phyloP scores from a whole-genome alignment of 1,140 invertebrate species.

The Penaeus vannamei region DNA sequence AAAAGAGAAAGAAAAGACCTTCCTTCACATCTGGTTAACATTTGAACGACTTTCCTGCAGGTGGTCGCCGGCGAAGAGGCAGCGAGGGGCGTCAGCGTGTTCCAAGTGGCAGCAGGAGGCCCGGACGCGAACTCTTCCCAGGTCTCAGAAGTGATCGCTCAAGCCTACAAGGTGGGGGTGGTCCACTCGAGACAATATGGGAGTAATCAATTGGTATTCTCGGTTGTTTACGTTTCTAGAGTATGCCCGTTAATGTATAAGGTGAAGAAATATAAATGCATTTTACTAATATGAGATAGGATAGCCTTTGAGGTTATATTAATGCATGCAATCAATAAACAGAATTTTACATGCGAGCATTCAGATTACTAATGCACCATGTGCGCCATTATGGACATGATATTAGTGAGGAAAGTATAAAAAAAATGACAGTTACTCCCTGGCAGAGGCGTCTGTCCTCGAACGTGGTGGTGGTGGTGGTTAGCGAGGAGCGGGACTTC shows the following conservation, averaged over 20 bases:
- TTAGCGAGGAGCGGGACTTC: slow-evolving; percentile 29
- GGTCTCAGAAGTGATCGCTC: not conserved
- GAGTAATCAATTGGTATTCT: not conserved
- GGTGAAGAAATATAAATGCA: too few species aligned
- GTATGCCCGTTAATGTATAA: too few species aligned
- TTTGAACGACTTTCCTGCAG: not conserved
- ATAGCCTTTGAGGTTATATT: too few species aligned
- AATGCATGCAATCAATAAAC: too few species aligned
- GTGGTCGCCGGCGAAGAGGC: not conserved
- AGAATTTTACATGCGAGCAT: too few species aligned
- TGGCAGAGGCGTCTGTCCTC: not conserved
- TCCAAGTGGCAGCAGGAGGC: not conserved
- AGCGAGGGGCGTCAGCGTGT: not conserved
- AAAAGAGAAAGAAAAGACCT: too few species aligned
- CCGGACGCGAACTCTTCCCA: not conserved
- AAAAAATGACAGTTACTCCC: too few species aligned
- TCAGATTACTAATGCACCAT: too few species aligned
- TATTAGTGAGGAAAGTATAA: too few species aligned
- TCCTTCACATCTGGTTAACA: too few species aligned
- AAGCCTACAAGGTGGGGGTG: slow-evolving; percentile 7
- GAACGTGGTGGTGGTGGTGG: slow-evolving; percentile 21
- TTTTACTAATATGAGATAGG: too few species aligned
- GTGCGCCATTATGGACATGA: too few species aligned
- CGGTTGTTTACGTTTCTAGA: not conserved
- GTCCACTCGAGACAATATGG: not conserved